Evolutionary conservation across 2,113 vertebrate genomes (phyloP), one percentile per base, ranked within the genome.

Genomic region (Morone saxatilis): DNA sequence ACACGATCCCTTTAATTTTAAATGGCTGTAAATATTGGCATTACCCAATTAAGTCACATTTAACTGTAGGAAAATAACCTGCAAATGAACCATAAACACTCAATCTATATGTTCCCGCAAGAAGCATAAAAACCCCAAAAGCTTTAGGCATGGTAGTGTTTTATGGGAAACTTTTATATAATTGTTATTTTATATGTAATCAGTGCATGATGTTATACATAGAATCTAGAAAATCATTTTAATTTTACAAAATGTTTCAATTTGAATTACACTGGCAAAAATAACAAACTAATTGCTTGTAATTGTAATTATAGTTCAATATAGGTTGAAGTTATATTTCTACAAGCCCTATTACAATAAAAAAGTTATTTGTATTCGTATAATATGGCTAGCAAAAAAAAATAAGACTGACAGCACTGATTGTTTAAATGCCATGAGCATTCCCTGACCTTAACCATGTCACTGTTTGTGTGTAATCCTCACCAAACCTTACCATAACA

Each of bases 21-120:
- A 95, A 95, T 94, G 85, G 89, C 87, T 86, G 94, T 95, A 96
- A 96, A 95, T 95, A 95, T 96, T 95, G 92, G 92, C 91, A 94
- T 95, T 95, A 93, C 88, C 92, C 93, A 95, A 95, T 95, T 95
- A 95, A 90, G 92, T 94, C 92, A 87, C 74, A 83, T 83, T 89
- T 84, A 75, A 90, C 80, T 88, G 70, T 53, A 86, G 84, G 76
- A 83, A 87, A 89, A 89, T 79, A 70, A 87, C 87, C 86, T 85
- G 75, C 81, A 92, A 74, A 83, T 88, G 59, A 85, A 82, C 73
- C 62, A 56, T 69, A 57, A 78, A 54, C 50, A 76, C 51, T 73
- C 36, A 66, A 68, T 51, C 66, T 69, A 12, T 75, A 51, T 43
- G 68, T 76, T 84, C 40, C 11, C 13, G 50, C 47, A 76, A 16